Conservation (phyloP, 2,797 vertebrate genomes). For the Onychomys leucogaster region DNA sequence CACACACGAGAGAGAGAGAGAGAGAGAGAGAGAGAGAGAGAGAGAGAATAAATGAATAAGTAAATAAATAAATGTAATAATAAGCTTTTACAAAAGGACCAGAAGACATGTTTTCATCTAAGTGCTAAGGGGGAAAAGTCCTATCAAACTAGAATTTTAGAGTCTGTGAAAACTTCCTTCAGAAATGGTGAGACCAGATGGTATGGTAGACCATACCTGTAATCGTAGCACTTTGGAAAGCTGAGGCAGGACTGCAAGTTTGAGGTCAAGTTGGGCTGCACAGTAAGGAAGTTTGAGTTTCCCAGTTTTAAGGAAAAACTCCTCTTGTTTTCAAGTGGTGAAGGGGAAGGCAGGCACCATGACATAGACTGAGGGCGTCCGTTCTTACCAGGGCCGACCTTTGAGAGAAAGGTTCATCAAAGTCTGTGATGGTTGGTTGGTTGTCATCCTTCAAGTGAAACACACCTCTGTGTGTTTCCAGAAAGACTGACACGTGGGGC, state of each 20-base stretch:
- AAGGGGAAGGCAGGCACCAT: not conserved
- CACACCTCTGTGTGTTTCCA: not conserved
- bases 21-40: too few species aligned
- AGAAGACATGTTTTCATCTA: not conserved
- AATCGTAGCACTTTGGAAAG: not conserved
- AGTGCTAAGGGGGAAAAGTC: not conserved
- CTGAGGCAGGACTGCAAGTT: not conserved
- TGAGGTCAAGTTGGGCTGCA: not conserved
- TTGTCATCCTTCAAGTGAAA: not conserved
- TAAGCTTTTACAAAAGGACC: not conserved
- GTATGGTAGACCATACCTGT: not conserved
- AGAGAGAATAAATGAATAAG: not conserved
- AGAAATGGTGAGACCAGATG: not conserved
- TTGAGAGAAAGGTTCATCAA: not conserved
- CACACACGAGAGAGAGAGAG: too few species aligned
- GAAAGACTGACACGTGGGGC: not conserved
- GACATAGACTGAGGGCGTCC: not conserved
- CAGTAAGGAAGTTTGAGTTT: not conserved
- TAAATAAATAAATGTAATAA: not conserved
- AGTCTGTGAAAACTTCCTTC: not conserved
- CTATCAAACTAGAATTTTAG: not conserved
- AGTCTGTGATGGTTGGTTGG: not conserved
- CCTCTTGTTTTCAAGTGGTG: not conserved
- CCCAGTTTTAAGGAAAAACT: not conserved
- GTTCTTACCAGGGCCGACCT: not conserved